Evolutionary conservation across 1,140 invertebrate genomes (phyloP).

Genomic region (Drosophila leontia): DNA sequence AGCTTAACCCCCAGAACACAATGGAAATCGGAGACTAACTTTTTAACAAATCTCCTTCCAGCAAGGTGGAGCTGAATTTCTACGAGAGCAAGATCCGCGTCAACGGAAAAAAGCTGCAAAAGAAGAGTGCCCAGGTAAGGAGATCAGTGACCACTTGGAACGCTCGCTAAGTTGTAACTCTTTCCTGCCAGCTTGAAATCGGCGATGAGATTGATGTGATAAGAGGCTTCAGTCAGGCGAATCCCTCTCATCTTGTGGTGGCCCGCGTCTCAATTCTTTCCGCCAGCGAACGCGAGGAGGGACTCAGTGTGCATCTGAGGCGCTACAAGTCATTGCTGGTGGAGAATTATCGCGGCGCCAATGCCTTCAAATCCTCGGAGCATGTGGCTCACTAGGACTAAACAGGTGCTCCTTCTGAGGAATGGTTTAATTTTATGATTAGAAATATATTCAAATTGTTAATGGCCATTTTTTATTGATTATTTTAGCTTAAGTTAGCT

Average conservation of each 20-base stretch:
- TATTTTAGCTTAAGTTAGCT: background rate
- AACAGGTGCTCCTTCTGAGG: background rate
- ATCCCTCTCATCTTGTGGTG: slow-evolving; percentile 87
- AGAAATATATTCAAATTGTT: slow-evolving; percentile 2
- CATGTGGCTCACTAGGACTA: slow-evolving; percentile 29
- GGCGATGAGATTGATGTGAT: slow-evolving; percentile 89
- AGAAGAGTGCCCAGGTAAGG: slow-evolving; percentile 87
- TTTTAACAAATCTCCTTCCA: slow-evolving; percentile 41
- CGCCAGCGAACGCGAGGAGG: slow-evolving; percentile 80
- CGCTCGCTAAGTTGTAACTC: background rate
- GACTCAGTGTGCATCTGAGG: slow-evolving; percentile 86
- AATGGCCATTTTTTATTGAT: background rate
- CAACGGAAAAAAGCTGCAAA: slow-evolving; percentile 88
- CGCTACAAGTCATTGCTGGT: slow-evolving; percentile 87
- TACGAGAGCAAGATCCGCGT: slow-evolving; percentile 89
- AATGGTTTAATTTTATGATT: background rate
- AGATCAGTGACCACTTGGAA: background rate
- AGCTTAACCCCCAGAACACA: slow-evolving; percentile 46
- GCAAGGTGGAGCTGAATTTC: slow-evolving; percentile 88
- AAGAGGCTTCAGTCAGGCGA: slow-evolving; percentile 86
- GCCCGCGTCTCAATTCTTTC: slow-evolving; percentile 87
- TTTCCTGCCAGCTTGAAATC: slow-evolving; percentile 83
- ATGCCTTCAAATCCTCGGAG: slow-evolving; percentile 81
- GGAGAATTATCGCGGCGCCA: slow-evolving; percentile 86
- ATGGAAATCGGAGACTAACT: background rate